A percentile compares a stretch with the other conserved stretches of the same genome.
These are phyloP conservation scores for Octonoba sinensis DNA, from an alignment of 2,888 invertebrate genomes.

Conservation along the genomic window DNA sequence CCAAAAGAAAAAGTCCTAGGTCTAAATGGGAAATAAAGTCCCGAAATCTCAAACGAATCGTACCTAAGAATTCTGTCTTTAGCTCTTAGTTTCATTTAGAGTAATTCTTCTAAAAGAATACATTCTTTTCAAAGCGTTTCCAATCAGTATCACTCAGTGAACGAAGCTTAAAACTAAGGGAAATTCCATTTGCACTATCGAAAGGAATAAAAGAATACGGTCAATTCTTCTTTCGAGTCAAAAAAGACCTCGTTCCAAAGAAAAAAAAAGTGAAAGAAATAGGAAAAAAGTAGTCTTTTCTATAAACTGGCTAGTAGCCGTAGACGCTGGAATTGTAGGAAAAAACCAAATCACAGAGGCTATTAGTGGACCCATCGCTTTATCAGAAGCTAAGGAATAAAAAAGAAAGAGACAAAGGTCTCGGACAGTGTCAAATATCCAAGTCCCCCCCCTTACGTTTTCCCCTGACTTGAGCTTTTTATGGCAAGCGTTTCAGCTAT, in stretches of 20 bases:
- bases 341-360: slow-evolving; percentile 58
- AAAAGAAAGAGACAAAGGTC: slow-evolving; percentile 41
- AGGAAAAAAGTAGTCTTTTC: slow-evolving; percentile 16
- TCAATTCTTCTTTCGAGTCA: slow-evolving; percentile 34
- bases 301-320: slow-evolving; percentile 42
- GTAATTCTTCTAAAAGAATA: slow-evolving; percentile 12
- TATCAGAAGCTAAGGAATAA: slow-evolving; percentile 41
- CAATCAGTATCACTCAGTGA: slow-evolving; percentile 35
- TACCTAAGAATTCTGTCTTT: too few species aligned
- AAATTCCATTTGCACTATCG: slow-evolving; percentile 54
- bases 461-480: neutral
- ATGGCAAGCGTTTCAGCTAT: slow-evolving; percentile 27
- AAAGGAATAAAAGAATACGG: slow-evolving; percentile 47
- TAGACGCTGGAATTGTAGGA: slow-evolving; percentile 19
- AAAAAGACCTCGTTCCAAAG: slow-evolving; percentile 18
- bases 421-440: slow-evolving; percentile 60
- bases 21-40: too few species aligned
- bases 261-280: slow-evolving; percentile 7
- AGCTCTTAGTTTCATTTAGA: neutral
- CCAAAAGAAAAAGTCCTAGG: too few species aligned
- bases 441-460: neutral
- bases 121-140: slow-evolving; percentile 21
- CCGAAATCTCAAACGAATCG: too few species aligned
- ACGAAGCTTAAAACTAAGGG: slow-evolving; percentile 57
- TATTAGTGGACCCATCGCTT: slow-evolving; percentile 59